Evolutionary conservation across 2,797 vertebrate genomes (phyloP).

Genomic region (Pangasius mekongensis): DNA sequence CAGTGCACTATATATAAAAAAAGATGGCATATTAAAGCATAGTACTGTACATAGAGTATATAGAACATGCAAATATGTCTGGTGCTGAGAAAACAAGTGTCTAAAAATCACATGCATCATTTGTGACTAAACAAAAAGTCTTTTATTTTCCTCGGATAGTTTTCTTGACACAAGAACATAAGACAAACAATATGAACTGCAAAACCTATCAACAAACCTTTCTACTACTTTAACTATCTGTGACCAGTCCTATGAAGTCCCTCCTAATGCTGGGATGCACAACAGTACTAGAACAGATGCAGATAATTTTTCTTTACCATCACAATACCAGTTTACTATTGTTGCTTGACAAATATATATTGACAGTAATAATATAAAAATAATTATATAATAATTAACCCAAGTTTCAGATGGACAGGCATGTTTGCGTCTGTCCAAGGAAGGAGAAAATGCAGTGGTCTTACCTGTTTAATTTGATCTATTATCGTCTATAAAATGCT

Average conservation of each 20-base stretch:
- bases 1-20: no score
- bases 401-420: not conserved
- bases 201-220: slow-evolving; percentile 19
- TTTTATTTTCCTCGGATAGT: slow-evolving; percentile 15
- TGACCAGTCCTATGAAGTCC: not conserved
- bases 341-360: not conserved
- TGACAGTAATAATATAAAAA: slow-evolving; percentile 16
- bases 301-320: slow-evolving; percentile 11
- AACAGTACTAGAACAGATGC: slow-evolving; percentile 9
- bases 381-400: slow-evolving; percentile 23
- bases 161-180: slow-evolving; percentile 34
- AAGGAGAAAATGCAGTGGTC: not conserved
- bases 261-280: not conserved
- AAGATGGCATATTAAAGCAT: not conserved
- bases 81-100: not conserved
- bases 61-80: slow-evolving; percentile 9
- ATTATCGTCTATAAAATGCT: not conserved
- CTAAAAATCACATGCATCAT: slow-evolving; percentile 22
- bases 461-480: slow-evolving; percentile 9
- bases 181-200: slow-evolving; percentile 23
- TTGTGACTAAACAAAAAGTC: slow-evolving; percentile 16
- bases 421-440: not conserved
- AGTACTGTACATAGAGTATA: no score
- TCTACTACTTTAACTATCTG: slow-evolving; percentile 2
- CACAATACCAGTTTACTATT: not conserved